A percentile compares a stretch with the other conserved stretches of the same genome.
phyloP scores from a whole-genome alignment of 1,140 invertebrate genomes.

The Caenorhabditis brenneri region DNA sequence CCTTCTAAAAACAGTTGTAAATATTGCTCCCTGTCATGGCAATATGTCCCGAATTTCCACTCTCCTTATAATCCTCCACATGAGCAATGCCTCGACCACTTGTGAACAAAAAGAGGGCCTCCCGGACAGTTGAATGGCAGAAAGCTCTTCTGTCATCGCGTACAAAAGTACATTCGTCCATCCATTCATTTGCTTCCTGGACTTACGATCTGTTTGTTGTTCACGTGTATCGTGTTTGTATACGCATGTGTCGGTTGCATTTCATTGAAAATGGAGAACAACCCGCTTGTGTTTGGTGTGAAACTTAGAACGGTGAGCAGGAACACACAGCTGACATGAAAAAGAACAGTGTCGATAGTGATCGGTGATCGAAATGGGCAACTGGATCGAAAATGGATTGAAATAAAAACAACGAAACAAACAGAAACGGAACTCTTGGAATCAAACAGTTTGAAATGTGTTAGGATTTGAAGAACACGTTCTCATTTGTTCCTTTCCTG shows the following conservation, averaged over 20 bases:
- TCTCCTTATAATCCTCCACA: background rate
- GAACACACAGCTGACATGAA: conserved; percentile 1
- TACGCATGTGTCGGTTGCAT: background rate
- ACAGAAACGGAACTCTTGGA: background rate
- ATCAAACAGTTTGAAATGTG: too few species aligned
- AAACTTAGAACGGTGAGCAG: conserved; percentile 19
- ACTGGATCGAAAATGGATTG: background rate
- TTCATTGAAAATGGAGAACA: conserved; percentile 16
- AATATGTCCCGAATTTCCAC: background rate
- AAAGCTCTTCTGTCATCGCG: background rate
- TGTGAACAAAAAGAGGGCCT: conserved; percentile 9
- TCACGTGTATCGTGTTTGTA: conserved; percentile 15
- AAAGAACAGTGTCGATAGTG: background rate
- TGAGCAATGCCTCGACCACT: conserved; percentile 7
- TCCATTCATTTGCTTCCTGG: conserved; percentile 23
- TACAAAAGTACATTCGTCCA: background rate
- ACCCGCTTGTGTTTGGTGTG: conserved; percentile 26
- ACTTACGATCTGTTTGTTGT: conserved; percentile 37
- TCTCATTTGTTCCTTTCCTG: too few species aligned
- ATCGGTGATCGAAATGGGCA: background rate
- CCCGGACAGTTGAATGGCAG: conserved; percentile 1
- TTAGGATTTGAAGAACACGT: too few species aligned
- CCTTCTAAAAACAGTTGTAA: background rate
- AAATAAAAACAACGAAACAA: background rate
- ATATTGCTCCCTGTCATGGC: background rate